Percentiles rank a stretch among this genome's conserved stretches.
These are phyloP conservation scores for Aldrovandia affinis DNA, from an alignment of 2,797 vertebrate genomes.

Conservation along the genomic window DNA sequence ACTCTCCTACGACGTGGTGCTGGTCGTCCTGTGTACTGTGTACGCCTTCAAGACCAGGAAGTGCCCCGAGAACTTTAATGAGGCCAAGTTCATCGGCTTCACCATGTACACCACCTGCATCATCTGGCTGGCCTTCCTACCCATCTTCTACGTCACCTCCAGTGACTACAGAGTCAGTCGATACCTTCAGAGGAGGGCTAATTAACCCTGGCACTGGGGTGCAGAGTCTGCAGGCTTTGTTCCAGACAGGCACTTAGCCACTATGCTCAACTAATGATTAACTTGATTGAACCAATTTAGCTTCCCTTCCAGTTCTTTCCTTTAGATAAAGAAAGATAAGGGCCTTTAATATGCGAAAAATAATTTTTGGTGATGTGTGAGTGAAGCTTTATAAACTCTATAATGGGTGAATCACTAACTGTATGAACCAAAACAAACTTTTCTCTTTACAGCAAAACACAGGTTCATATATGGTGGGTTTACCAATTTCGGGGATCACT, in stretches of 20 bases:
- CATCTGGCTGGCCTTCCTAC: conserved; percentile 98
- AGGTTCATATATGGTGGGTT: background rate
- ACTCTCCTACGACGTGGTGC: conserved; percentile 91
- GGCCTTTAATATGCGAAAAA: background rate
- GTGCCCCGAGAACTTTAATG: conserved; percentile 99
- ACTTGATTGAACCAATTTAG: background rate
- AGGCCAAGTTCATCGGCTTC: conserved; percentile 99
- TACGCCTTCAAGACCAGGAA: conserved; percentile 99
- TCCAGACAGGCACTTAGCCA: background rate
- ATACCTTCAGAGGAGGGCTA: background rate
- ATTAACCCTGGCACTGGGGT: background rate
- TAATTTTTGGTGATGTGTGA: background rate
- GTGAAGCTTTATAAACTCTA: background rate
- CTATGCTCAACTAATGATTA: background rate
- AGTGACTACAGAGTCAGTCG: conserved; percentile 95
- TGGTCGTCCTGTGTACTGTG: conserved; percentile 96
- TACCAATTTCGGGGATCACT: background rate
- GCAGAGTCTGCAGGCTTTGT: background rate
- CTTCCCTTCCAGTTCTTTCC: background rate
- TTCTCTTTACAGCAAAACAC: background rate
- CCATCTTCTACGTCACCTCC: conserved; percentile 98
- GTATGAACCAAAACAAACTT: background rate
- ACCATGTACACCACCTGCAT: conserved; percentile 99
- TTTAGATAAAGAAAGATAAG: background rate
- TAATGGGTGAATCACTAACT: background rate